Base-by-base conservation (phyloP, 2,113 vertebrate genomes). In the Toxostoma redivivum region DNA sequence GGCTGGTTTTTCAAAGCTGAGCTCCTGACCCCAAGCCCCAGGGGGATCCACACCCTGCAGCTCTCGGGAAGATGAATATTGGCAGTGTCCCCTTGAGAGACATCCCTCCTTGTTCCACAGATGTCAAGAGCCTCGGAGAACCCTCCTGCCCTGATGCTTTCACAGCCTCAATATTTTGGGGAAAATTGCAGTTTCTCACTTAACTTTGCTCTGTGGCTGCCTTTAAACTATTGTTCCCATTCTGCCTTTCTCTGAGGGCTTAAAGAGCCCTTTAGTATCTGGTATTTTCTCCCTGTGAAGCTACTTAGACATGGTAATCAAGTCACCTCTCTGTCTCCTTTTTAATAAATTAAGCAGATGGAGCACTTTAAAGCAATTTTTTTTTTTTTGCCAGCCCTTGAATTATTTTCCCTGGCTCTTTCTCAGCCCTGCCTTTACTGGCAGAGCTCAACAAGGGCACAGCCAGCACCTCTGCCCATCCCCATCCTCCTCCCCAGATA, bases 321-420 rank as follows among this genome's bases (percentile, higher is more conserved):
- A 96, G 91, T 95, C 95, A 95, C 93, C 93, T 91, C 81, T 83
- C 92, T 90, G 85, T 82, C 92, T 92, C 86, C 89, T 95, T 93
- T 94, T 83, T 93, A 91, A 97, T 95, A 96, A 96, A 97, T 90
- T 83, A 96, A 94, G 77, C 88, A 94, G 88, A 94, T 66, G 58
- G 86, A 93, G 56, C 79, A 58, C 51, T 96, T 93, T 92, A 50
- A 90, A 92, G 79, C 54, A 0, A 22, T 65, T 66, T 74, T 88
- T 76, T 42, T 56, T 92, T 62, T 38, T 92, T 77, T 61, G 9
- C 62, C 90, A 92, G n/a, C 38, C 67, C 65, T 88, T 78, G 79
- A 82, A 83, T 82, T 50, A 45, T 77, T 92, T 86, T 88, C n/a
- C 0, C 1, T 35, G 54, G 47, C 60, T 90, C 35, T 88, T 93